Percentiles rank a stretch among this genome's conserved stretches.
These are phyloP conservation scores for Vesta saturnalis DNA, from an alignment of 2,888 invertebrate genomes.

Conservation along the genomic window DNA sequence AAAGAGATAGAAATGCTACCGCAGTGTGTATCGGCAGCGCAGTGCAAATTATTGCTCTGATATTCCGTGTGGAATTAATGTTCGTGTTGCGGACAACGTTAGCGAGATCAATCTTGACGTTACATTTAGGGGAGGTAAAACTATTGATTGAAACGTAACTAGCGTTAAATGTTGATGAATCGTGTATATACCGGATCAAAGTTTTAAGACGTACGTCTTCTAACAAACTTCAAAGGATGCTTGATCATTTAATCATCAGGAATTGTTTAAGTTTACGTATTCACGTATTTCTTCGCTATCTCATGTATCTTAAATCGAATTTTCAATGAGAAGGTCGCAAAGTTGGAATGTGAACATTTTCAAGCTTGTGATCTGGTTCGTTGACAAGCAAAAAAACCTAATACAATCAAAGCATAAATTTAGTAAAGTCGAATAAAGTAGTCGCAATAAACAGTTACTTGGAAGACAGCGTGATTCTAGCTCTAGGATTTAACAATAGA, in stretches of 20 bases:
- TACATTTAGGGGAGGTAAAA: conserved; percentile 5
- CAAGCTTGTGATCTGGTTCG: not conserved
- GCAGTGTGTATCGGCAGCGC: not conserved
- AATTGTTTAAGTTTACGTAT: not conserved
- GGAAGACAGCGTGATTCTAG: conserved; percentile 28
- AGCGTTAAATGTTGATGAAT: conserved; percentile 1
- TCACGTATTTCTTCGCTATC: not conserved
- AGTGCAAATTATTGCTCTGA: conserved; percentile 12
- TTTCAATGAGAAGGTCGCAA: not conserved
- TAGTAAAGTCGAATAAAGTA: conserved; percentile 31
- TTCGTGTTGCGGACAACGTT: conserved; percentile 7
- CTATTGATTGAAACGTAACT: conserved; percentile 5
- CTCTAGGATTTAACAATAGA: conserved; percentile 34
- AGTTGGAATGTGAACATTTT: not conserved
- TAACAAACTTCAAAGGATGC: not conserved
- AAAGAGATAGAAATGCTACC: conserved; percentile 5
- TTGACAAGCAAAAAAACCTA: conserved; percentile 11
- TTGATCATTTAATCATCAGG: not conserved
- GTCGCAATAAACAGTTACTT: conserved; percentile 24
- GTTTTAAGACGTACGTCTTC: not conserved
- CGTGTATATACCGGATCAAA: not conserved
- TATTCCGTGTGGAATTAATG: conserved; percentile 12
- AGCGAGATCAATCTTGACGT: conserved; percentile 6
- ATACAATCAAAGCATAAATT: conserved; percentile 37
- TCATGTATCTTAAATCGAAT: not conserved